phyloP scores from a whole-genome alignment of 2,797 vertebrate species.

The Arctocebus calabarensis region DNA sequence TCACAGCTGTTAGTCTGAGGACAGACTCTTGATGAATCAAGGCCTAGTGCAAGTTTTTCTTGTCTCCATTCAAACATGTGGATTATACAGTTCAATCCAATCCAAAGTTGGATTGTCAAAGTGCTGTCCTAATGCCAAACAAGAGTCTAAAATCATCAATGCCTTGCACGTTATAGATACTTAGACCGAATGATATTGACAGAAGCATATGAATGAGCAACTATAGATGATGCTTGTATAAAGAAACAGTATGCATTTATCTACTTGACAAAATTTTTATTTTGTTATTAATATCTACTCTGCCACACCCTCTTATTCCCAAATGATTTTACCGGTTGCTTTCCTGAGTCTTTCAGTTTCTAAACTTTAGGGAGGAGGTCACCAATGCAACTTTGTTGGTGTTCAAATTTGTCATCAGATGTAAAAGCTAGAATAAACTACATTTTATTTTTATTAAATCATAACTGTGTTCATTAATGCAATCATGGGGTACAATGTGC shows the following conservation, averaged over 20 bases:
- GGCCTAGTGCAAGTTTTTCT: neutral
- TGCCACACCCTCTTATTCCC: neutral
- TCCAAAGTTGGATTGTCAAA: constrained; percentile 5
- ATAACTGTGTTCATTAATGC: too few species aligned
- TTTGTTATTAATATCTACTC: neutral
- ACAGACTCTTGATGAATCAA: neutral
- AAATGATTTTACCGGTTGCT: neutral
- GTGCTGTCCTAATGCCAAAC: neutral
- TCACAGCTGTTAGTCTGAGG: neutral
- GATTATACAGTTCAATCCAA: neutral
- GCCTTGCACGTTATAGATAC: neutral
- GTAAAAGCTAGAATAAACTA: neutral
- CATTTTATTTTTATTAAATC: neutral
- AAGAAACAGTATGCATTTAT: neutral
- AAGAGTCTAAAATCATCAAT: neutral
- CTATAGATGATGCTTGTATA: neutral
- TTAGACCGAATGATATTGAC: neutral
- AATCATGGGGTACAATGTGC: too few species aligned
- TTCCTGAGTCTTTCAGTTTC: constrained; percentile 8
- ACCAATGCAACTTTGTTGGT: neutral
- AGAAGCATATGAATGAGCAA: neutral
- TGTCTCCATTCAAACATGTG: neutral
- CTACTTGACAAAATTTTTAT: neutral
- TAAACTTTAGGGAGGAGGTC: neutral
- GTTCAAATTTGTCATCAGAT: neutral